Conservation (phyloP, 2,797 vertebrate genomes). For the Diglossa cyanea region DNA sequence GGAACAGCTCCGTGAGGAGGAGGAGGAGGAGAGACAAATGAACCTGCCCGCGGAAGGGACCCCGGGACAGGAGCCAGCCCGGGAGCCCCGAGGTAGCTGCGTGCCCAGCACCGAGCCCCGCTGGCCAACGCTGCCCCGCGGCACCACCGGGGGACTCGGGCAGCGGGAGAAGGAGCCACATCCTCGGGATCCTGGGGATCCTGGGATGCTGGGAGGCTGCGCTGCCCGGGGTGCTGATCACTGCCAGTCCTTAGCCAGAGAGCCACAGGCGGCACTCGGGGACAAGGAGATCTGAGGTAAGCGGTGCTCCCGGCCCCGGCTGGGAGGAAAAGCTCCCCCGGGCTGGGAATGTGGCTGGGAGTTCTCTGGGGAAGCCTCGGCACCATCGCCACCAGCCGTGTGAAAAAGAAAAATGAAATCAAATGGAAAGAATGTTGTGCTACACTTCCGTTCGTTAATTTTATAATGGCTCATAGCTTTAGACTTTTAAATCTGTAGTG, state of each 20-base stretch:
- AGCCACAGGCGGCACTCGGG: neutral
- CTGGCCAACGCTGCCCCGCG: neutral
- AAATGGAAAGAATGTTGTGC: constrained; percentile 66
- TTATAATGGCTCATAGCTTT: constrained; percentile 78
- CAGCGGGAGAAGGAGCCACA: neutral
- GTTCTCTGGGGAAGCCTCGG: neutral
- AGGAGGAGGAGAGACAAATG: constrained; percentile 62
- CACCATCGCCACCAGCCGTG: constrained; percentile 40
- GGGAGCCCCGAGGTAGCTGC: neutral
- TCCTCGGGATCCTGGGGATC: neutral
- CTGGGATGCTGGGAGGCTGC: neutral
- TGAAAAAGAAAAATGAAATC: constrained; percentile 20
- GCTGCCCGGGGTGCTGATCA: neutral
- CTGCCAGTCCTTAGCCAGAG: neutral
- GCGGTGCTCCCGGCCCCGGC: neutral
- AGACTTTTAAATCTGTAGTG: constrained; percentile 78
- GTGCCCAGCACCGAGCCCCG: neutral
- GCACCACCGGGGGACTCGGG: neutral
- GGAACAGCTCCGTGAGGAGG: neutral
- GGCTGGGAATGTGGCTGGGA: neutral
- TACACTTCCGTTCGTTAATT: constrained; percentile 67
- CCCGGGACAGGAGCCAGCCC: neutral
- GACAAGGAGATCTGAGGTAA: neutral
- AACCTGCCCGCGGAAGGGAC: constrained; percentile 69
- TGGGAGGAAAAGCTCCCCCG: neutral